Percentiles rank a stretch among this genome's conserved stretches.
Conservation (phyloP, 1,140 invertebrate species). For the Yoshiicerus persimilis region DNA sequence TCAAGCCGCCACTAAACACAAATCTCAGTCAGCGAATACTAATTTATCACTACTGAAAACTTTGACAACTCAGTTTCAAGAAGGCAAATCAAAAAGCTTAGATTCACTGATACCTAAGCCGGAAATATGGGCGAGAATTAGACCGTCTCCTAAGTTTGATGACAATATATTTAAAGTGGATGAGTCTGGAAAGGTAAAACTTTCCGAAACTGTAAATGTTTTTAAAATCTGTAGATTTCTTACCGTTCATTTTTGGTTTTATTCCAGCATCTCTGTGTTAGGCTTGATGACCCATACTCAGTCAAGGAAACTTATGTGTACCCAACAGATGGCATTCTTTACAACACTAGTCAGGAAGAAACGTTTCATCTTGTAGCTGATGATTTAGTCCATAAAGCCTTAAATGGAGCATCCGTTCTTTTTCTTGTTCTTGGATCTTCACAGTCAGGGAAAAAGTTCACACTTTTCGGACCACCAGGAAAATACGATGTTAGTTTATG, state of each 20-base stretch:
- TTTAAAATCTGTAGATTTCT: background rate
- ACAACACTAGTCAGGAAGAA: constrained; percentile 30
- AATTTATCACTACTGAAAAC: too few relatives aligned
- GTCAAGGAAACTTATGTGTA: background rate
- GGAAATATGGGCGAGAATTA: constrained; percentile 28
- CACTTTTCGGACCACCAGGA: constrained; percentile 21
- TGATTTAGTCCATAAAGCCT: constrained; percentile 36
- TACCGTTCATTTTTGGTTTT: background rate
- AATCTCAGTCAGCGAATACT: too few relatives aligned
- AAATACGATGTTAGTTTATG: constrained; percentile 40
- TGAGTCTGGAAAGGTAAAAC: constrained; percentile 15
- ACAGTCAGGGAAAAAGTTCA: constrained; percentile 38
- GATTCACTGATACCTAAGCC: background rate
- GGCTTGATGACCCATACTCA: background rate
- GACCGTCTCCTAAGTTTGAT: background rate
- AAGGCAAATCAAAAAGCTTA: background rate
- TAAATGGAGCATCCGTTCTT: constrained; percentile 34
- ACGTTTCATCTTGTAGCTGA: background rate
- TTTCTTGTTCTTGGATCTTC: constrained; percentile 35
- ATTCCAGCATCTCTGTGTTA: background rate
- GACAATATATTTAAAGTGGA: constrained; percentile 28
- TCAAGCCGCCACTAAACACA: too few relatives aligned
- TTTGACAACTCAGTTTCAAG: background rate
- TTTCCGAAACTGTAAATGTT: background rate
- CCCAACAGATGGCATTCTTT: constrained; percentile 24